Evolutionary conservation across 2,888 invertebrate genomes (phyloP), one percentile per base, ranked within the genome.

Genomic region (Caenorhabditis sp.): DNA sequence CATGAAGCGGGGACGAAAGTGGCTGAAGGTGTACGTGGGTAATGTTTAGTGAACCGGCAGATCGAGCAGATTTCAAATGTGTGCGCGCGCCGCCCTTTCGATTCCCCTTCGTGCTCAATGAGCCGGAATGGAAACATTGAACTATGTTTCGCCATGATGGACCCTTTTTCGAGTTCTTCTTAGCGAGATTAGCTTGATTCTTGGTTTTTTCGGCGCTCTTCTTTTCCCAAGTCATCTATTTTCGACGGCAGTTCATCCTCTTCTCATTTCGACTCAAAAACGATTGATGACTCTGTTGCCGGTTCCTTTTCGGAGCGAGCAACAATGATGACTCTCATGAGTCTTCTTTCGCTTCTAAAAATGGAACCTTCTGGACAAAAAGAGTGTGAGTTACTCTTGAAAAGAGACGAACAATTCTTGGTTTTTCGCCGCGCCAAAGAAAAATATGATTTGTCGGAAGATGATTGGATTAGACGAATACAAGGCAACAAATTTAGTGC

Each of bases 11-110:
- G 22, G 28, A 28, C 19, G 54, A 74, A 76, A 76, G 68, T 76
- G 76, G 76, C 63, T 49, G 56, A 64, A 68, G 76, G 76, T 76
- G 79, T 70, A 70, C 79, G 63, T 79, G 77, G 77, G 79, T 70
- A 79, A 70, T 79, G 79, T 79, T 79, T 79, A 79, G 79, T 79
- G 79, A 79, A 79, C 79, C 79, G 79, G 69, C 70, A 79, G n/a
- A 79, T 70, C 64, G 70, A 79, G 70, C 79, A 79, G 79, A 79
- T 79, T 79, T 79, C 64, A 64, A 58, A 70, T 51, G 24, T 61
- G 63, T 12, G 38, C 38, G 63, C 38, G 38, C 38, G 38, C 38
- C 70, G 70, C 79, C 70, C 63, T 79, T 79, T 77, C 70, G 70
- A 63, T 68, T 61, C 79, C 35, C 68, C 12, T 12, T 26, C 24